Percentiles rank a stretch among this genome's conserved stretches.
phyloP scores from a whole-genome alignment of 1,140 invertebrate genomes.

The Platyscapa corneri region DNA sequence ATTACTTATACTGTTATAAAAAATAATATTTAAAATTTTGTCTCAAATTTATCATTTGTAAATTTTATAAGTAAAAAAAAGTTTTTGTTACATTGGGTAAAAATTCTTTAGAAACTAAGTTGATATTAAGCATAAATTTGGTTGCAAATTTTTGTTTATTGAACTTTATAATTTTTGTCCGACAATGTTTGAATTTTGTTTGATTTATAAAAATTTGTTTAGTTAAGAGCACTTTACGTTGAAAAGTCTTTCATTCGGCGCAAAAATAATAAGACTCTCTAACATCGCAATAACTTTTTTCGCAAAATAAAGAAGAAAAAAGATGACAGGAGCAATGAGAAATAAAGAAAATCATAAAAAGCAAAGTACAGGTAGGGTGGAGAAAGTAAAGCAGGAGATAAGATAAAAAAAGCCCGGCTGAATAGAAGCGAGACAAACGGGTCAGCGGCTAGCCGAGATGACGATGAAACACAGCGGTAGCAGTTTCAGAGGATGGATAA shows the following conservation, averaged over 20 bases:
- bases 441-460: not conserved
- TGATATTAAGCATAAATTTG: no score
- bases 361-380: not conserved
- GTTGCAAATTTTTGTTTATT: no score
- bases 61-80: no score
- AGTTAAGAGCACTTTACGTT: not conserved
- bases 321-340: not conserved
- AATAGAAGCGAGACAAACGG: constrained; percentile 16
- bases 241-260: not conserved
- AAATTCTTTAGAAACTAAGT: no score
- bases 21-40: no score
- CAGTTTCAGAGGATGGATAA: constrained; percentile 19
- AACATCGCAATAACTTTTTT: not conserved
- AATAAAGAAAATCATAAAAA: constrained; percentile 14
- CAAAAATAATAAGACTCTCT: not conserved
- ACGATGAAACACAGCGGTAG: constrained; percentile 15
- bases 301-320: not conserved
- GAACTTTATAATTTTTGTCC: no score
- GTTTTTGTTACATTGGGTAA: no score
- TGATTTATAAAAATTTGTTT: not conserved
- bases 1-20: no score
- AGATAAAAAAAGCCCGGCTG: not conserved
- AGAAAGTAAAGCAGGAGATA: constrained; percentile 10
- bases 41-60: no score
- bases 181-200: not conserved